Percentiles rank a stretch among this genome's conserved stretches.
phyloP scores from a whole-genome alignment of 2,888 invertebrate genomes.

The Eristalinus sepulchralis region DNA sequence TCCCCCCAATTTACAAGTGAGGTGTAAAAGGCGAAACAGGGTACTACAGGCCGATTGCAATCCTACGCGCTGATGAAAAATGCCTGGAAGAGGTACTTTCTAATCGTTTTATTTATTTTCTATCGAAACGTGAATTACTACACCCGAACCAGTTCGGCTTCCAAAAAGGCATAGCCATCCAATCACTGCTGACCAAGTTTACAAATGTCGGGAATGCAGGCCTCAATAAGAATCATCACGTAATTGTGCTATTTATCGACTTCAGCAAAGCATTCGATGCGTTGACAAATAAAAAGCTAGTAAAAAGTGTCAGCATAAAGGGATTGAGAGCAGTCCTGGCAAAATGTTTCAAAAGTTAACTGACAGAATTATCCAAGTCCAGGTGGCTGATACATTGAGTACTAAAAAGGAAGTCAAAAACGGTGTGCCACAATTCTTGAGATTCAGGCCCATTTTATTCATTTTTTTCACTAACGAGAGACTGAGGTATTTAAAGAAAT shows the following conservation, averaged over 20 bases:
- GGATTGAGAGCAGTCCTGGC: neutral
- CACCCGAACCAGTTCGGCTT: too few relatives aligned
- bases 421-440: too few relatives aligned
- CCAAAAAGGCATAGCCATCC: neutral
- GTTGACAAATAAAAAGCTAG: neutral
- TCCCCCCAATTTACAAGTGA: neutral
- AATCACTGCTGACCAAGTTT: neutral
- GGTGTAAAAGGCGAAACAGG: neutral
- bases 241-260: too few relatives aligned
- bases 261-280: neutral
- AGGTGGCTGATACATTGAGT: too few relatives aligned
- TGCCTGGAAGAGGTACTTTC: neutral
- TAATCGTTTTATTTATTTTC: neutral
- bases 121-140: neutral
- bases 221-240: neutral
- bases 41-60: neutral
- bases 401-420: too few relatives aligned
- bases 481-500: neutral
- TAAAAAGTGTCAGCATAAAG: too few relatives aligned
- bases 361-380: neutral
- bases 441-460: too few relatives aligned
- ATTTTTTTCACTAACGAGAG: too few relatives aligned
- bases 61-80: too few relatives aligned
- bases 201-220: neutral
- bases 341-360: neutral